phyloP scores from a whole-genome alignment of 2,888 invertebrate genomes.

The Hylaea fasciaria region DNA sequence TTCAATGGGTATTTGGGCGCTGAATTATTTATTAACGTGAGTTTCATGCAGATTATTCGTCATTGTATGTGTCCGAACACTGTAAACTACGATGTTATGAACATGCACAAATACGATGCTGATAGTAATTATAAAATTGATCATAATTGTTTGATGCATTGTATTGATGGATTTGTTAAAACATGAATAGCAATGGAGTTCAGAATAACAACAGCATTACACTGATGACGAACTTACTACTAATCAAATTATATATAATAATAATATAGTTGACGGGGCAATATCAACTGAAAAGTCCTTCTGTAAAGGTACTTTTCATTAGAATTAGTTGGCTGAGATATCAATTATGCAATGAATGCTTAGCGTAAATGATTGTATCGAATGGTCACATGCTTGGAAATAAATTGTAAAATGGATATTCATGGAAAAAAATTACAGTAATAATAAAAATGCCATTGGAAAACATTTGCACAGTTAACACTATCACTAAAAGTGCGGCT shows the following conservation, averaged over 20 bases:
- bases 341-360: too few species aligned
- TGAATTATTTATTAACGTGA: slow-evolving; percentile 40
- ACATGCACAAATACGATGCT: not conserved
- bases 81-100: slow-evolving; percentile 7
- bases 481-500: slow-evolving; percentile 10
- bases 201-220: too few species aligned
- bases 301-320: too few species aligned
- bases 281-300: too few species aligned
- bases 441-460: not conserved
- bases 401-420: too few species aligned
- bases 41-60: slow-evolving; percentile 41
- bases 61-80: slow-evolving; percentile 27
- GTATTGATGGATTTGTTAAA: slow-evolving; percentile 1
- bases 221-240: too few species aligned
- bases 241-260: too few species aligned
- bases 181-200: not conserved
- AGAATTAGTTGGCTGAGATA: too few species aligned
- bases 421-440: too few species aligned
- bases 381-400: too few species aligned
- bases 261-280: too few species aligned
- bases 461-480: slow-evolving; percentile 5
- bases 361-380: too few species aligned
- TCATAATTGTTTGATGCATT: not conserved
- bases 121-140: not conserved
- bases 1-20: slow-evolving; percentile 16